Evolutionary conservation across 2,888 invertebrate genomes (phyloP), one percentile per base, ranked within the genome.

Genomic region (Heliconius cydno): DNA sequence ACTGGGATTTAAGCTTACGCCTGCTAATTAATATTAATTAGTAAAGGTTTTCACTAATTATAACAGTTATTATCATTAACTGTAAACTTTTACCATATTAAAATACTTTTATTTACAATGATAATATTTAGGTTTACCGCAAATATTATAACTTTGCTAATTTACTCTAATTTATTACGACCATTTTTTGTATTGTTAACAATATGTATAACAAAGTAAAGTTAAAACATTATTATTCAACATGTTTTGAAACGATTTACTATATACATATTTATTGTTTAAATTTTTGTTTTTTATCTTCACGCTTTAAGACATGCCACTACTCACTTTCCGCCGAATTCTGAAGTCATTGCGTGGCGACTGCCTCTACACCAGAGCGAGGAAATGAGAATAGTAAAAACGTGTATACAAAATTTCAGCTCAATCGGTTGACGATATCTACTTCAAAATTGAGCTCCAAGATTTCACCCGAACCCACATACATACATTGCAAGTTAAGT

Each of bases 31-130:
- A 41, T 41, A n/a, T 68, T n/a, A 68, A n/a, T 68, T 38, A 68
- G 6, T 41, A 22, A n/a, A 12, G n/a, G n/a, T 38, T 38, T 68
- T 10, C 38, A 41, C n/a, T n/a, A n/a, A 38, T 41, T 68, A 41
- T n/a, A 25, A n/a, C 38, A 41, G 22, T 38, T 25, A 63, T n/a
- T 68, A 38, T n/a, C 12, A 12, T n/a, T n/a, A 68, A 68, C 34
- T n/a, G 38, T 38, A 12, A 41, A 38, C 38, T 68, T 68, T 38
- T 22, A 68, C 6, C 5, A 41, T 41, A 22, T 41, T 25, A 41
- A 68, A 68, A 68, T 38, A 41, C 25, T 68, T 68, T 68, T 68
- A 68, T 41, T 68, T 68, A 68, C 22, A 68, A 41, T 38, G n/a
- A 41, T 38, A 68, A 38, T n/a, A 38, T n/a, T 38, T 41, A 68